Conservation (phyloP, 2,113 vertebrate species). For the Atherinomorus stipes region DNA sequence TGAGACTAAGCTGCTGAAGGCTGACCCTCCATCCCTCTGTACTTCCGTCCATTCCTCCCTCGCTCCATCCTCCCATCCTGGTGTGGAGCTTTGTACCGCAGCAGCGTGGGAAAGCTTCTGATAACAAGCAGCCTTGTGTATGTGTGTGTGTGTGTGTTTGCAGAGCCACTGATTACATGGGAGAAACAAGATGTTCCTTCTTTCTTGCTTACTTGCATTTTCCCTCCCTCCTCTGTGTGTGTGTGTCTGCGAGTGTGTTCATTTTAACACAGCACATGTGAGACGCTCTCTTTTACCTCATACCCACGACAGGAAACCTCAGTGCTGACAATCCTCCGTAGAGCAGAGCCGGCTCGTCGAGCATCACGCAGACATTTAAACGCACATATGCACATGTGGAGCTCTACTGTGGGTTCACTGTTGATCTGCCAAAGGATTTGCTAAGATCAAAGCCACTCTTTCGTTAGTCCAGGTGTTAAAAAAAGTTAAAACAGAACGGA, state of each 20-base stretch:
- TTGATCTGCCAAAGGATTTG: conserved; percentile 80
- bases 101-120: conserved; percentile 82
- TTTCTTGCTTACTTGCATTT: conserved; percentile 56
- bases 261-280: conserved; percentile 39
- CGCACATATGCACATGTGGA: conserved; percentile 21
- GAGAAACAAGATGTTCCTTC: conserved; percentile 74
- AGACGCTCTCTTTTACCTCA: conserved; percentile 37
- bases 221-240: conserved; percentile 40
- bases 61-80: conserved; percentile 71
- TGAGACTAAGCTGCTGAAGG: conserved; percentile 73
- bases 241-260: conserved; percentile 32
- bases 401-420: conserved; percentile 66
- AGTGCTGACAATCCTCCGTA: conserved; percentile 47
- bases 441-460: conserved; percentile 83
- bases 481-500: conserved; percentile 79
- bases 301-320: conserved; percentile 37
- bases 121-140: conserved; percentile 76
- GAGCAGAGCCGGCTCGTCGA: conserved; percentile 56
- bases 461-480: conserved; percentile 84
- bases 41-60: conserved; percentile 71
- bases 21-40: conserved; percentile 76
- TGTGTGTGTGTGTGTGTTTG: conserved; percentile 71
- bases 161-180: conserved; percentile 73
- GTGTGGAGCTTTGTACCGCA: conserved; percentile 74
- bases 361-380: conserved; percentile 45